A percentile compares a stretch with the other conserved stretches of the same genome.
phyloP scores from a whole-genome alignment of 30 jellyfish, hydroid and myxozoan genomes.

The Aurelia sp. region DNA sequence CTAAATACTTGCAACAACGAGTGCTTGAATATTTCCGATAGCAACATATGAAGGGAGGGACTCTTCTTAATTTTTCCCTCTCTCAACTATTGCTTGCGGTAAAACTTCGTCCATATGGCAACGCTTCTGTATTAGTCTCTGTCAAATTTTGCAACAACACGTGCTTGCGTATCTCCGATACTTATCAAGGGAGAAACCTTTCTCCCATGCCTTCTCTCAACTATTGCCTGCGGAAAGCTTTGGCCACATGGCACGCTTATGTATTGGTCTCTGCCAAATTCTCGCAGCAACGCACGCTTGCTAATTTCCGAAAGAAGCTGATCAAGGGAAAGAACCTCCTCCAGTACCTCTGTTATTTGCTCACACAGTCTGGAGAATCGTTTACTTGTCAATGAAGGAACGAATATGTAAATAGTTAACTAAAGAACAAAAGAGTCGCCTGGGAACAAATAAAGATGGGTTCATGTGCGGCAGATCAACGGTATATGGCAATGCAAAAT shows the following conservation, averaged over 20 bases:
- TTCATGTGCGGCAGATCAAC: constrained; percentile 9
- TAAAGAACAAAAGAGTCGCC: constrained; percentile 30
- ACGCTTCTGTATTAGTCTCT: too few species aligned
- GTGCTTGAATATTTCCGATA: not conserved
- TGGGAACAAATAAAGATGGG: constrained; percentile 50
- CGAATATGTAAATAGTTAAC: constrained; percentile 10
- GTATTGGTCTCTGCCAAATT: not conserved
- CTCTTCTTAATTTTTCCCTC: not conserved
- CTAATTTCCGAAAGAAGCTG: not conserved
- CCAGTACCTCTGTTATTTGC: not conserved
- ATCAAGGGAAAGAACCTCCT: not conserved
- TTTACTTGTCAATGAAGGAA: not conserved
- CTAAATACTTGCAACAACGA: too few species aligned
- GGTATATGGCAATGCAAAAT: not conserved
- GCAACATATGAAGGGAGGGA: too few species aligned
- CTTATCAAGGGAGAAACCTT: too few species aligned
- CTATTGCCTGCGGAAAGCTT: not conserved
- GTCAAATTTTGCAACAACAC: too few species aligned
- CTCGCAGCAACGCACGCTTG: not conserved
- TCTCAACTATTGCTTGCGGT: not conserved
- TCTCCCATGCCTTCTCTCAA: not conserved
- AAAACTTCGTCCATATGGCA: not conserved
- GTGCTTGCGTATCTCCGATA: not conserved
- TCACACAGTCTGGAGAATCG: not conserved
- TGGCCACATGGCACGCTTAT: not conserved